Base-by-base conservation (phyloP, 1,140 invertebrate species). In the Eciton burchellii region DNA sequence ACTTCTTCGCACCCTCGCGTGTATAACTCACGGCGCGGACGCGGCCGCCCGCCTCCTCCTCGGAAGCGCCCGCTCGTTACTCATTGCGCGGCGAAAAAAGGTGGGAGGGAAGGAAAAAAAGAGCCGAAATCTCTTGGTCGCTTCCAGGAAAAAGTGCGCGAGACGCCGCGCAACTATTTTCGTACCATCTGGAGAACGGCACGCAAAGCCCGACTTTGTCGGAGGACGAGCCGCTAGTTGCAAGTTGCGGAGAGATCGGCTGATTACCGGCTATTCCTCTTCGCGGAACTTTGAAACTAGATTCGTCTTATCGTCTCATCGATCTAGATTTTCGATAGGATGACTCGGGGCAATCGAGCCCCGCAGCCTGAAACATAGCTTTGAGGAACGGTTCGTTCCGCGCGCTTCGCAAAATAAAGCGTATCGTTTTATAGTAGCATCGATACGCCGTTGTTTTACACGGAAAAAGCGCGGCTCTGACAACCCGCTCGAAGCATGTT, bases 1-100 rank as follows among this genome's bases (percentile, higher is more conserved):
- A 86, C 84, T 87, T 82, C 71, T 83, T 57, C 73, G 56, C 41
- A 52, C 81, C 81, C 81, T 73, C 74, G 52, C 63, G 74, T 63
- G 74, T 79, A 70, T 79, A 79, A 79, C 63, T 79, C 74, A 77
- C 16, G 62, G 54, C 49, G 68, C 45, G 62, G 47, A 47, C 29
- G 74, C 60, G 45, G 70, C 43, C 54, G 70, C 41, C 45, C 57
- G 45, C 43, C 35, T 35, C 35, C 43, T 62, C 43, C 70, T 73
- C 79, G 47, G 56, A 81, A 60, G 57, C 79, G 57, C 43, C 26
- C 56, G 57, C 79, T 72, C 68, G 65, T 62, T 74, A 74, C 56
- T 74, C 68, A 63, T 73, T 19, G 19, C 26, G 26, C 63, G 47
- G 70, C 57, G 57, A 74, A 76, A 54, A 19, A 52, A 62, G 35